A percentile compares a stretch with the other conserved stretches of the same genome.
These are phyloP conservation scores for Scalopus aquaticus DNA, from an alignment of 2,113 vertebrate genomes.

Conservation along the genomic window DNA sequence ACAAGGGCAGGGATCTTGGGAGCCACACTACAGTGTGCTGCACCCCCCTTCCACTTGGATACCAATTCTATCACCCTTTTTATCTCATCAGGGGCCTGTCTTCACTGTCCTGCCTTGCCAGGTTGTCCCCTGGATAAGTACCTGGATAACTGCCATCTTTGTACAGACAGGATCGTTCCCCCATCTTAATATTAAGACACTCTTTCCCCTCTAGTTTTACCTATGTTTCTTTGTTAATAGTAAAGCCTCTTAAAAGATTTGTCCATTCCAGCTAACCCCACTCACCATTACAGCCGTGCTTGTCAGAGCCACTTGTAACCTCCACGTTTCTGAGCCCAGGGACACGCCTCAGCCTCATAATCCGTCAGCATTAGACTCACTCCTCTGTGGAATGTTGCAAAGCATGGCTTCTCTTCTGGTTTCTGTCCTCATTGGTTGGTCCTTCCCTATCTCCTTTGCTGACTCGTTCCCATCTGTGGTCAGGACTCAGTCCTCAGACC, in stretches of 20 bases:
- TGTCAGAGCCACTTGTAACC: background rate
- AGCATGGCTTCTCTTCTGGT: background rate
- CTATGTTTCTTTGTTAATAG: background rate
- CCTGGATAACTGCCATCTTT: background rate
- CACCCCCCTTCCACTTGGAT: background rate
- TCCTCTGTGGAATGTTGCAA: background rate
- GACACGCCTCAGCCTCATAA: background rate
- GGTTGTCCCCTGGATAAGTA: background rate
- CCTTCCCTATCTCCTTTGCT: background rate
- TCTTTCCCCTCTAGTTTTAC: background rate
- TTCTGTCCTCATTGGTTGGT: background rate
- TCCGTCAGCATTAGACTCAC: background rate
- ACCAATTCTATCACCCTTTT: background rate
- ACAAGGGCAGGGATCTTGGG: background rate
- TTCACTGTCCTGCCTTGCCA: background rate
- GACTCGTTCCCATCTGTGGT: background rate
- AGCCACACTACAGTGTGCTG: background rate
- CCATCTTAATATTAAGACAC: background rate
- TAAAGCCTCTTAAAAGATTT: background rate
- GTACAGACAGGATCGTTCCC: background rate
- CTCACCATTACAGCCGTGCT: background rate
- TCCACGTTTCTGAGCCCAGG: background rate
- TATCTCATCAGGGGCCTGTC: background rate
- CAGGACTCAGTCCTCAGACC: background rate
- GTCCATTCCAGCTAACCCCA: background rate